These are phyloP conservation scores for Andrena dorsata DNA, from an alignment of 2,888 invertebrate species.

Conservation along the genomic window DNA sequence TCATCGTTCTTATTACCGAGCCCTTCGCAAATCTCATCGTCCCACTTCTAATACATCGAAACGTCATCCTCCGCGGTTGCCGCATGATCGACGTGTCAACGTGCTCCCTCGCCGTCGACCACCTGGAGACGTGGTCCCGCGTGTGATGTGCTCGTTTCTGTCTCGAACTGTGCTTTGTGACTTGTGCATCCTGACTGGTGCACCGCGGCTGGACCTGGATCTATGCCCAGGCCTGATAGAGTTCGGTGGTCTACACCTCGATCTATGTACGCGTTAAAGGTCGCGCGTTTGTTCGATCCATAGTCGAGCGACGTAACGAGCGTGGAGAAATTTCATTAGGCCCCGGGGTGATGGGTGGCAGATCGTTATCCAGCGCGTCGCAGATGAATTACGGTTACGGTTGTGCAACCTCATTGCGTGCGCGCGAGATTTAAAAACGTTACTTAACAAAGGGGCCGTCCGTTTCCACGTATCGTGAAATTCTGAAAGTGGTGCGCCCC, in stretches of 20 bases:
- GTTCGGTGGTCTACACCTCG: not conserved
- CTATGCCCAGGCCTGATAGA: not conserved
- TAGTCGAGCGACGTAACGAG: not conserved
- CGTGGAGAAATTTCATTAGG: not conserved
- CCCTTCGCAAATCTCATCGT: not conserved
- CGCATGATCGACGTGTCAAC: too few relatives aligned
- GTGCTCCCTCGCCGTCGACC: not conserved
- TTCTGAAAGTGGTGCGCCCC: constrained; percentile 28
- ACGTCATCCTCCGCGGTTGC: too few relatives aligned
- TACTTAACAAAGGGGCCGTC: not conserved
- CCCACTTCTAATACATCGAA: too few relatives aligned
- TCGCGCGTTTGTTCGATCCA: not conserved
- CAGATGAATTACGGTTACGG: constrained; percentile 11
- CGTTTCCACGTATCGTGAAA: constrained; percentile 15
- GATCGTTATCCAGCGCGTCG: too few relatives aligned
- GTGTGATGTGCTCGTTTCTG: constrained; percentile 68
- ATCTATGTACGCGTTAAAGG: not conserved
- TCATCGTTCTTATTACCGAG: constrained; percentile 22
- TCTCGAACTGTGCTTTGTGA: constrained; percentile 33
- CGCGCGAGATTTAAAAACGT: not conserved
- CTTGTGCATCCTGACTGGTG: constrained; percentile 61
- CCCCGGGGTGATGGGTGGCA: too few relatives aligned
- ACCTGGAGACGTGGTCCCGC: constrained; percentile 25
- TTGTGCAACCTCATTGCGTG: not conserved
- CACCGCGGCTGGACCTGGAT: constrained; percentile 33